Evolutionary conservation across 2,888 invertebrate species (phyloP).

Genomic region (Lasioglossum vierecki): DNA sequence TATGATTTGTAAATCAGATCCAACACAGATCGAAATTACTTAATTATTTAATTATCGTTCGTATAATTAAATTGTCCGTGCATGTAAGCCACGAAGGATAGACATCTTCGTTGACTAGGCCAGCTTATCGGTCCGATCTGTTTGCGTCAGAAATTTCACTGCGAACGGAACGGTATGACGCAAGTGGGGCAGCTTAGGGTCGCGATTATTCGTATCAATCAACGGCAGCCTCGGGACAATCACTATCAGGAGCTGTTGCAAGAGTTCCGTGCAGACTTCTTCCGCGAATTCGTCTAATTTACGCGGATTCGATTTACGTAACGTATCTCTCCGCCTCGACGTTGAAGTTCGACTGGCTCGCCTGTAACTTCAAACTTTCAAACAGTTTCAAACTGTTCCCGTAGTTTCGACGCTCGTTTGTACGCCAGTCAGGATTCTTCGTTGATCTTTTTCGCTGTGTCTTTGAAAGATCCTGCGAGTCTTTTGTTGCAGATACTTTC

Average conservation of each 20-base stretch:
- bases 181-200: slow-evolving; percentile 17
- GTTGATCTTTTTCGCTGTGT: neutral
- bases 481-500: neutral
- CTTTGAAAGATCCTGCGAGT: neutral
- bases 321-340: neutral
- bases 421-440: neutral
- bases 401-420: neutral
- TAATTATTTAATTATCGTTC: no score
- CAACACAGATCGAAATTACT: neutral
- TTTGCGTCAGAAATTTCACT: slow-evolving; percentile 19
- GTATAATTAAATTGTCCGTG: neutral
- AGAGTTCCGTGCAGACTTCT: neutral
- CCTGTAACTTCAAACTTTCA: neutral
- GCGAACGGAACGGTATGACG: slow-evolving; percentile 35
- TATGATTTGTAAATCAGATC: neutral
- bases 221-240: neutral
- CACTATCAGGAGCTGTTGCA: slow-evolving; percentile 9
- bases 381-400: neutral
- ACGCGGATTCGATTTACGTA: slow-evolving; percentile 27
- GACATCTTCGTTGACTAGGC: neutral
- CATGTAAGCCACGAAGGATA: neutral
- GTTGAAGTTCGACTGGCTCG: neutral
- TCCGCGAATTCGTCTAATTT: slow-evolving; percentile 30
- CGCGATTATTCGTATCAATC: neutral
- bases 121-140: neutral